These are phyloP conservation scores for Papilio machaon DNA, from an alignment of 1,140 invertebrate genomes.

Conservation along the genomic window DNA sequence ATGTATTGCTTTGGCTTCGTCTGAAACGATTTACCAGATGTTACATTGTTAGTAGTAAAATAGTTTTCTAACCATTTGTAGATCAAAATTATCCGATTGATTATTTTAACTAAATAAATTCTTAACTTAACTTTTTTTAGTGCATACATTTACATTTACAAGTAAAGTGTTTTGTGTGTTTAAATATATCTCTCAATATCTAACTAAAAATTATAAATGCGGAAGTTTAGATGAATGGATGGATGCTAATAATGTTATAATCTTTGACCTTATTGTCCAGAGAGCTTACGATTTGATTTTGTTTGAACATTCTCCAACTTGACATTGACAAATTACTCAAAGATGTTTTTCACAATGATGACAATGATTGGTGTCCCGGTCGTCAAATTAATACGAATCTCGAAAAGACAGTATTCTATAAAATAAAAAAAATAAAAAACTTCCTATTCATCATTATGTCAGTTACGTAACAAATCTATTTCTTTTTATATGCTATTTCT, in stretches of 20 bases:
- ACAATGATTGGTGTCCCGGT: constrained; percentile 2
- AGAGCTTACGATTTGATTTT: constrained; percentile 16
- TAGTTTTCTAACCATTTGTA: not conserved
- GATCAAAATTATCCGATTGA: not conserved
- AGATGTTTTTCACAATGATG: constrained; percentile 11
- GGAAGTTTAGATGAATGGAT: too few species aligned
- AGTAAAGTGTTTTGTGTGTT: too few species aligned
- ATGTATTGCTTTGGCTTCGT: constrained; percentile 22
- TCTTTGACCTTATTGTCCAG: not conserved
- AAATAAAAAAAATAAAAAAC: not conserved
- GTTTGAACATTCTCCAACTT: not conserved
- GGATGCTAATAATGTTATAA: not conserved
- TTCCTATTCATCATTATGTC: not conserved
- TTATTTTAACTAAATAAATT: not conserved
- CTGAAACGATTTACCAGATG: constrained; percentile 26
- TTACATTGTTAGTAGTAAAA: constrained; percentile 7
- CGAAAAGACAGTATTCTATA: not conserved
- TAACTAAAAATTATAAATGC: too few species aligned
- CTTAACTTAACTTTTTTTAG: not conserved
- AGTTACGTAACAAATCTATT: not conserved
- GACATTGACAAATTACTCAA: constrained; percentile 17
- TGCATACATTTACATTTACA: not conserved
- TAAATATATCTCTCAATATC: too few species aligned
- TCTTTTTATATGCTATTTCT: too few species aligned
- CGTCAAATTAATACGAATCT: constrained; percentile 13